These are phyloP conservation scores for Esox niger DNA, from an alignment of 2,113 vertebrate species.

Conservation along the genomic window DNA sequence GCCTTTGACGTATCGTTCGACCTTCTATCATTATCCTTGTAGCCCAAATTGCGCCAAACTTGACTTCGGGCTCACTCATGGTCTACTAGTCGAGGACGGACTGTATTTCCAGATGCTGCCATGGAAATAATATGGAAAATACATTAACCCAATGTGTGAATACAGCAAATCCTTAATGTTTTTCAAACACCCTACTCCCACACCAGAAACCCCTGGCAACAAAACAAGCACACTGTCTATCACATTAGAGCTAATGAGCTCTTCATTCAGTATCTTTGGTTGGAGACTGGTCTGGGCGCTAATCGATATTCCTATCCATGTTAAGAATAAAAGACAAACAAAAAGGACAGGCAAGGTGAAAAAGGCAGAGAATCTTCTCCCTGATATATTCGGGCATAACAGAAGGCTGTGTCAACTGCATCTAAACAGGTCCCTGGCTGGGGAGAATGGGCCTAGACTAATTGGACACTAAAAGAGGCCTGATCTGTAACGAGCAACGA, in stretches of 20 bases:
- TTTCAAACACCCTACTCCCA: no score
- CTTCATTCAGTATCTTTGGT: conserved; percentile 27
- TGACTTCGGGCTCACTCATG: no score
- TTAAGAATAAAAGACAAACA: neutral
- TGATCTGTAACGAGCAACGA: conserved; percentile 32
- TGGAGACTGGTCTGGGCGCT: conserved; percentile 29
- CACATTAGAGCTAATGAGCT: conserved; percentile 39
- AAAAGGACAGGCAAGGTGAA: conserved; percentile 30
- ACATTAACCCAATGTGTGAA: no score
- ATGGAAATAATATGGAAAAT: no score
- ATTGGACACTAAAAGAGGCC: conserved; percentile 29
- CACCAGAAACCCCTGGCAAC: neutral
- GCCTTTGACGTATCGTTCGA: no score
- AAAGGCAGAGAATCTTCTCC: conserved; percentile 30
- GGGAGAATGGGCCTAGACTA: conserved; percentile 14
- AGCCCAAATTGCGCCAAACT: no score
- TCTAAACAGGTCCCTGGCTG: conserved; percentile 21
- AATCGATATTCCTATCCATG: conserved; percentile 31
- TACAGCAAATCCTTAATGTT: no score
- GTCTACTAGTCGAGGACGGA: no score
- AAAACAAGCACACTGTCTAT: neutral
- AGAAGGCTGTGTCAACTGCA: conserved; percentile 27
- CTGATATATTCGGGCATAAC: conserved; percentile 12
- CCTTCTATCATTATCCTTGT: no score
- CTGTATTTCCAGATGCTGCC: no score